phyloP scores from a whole-genome alignment of 2,113 vertebrate species.

The Rhabdornis inornatus region DNA sequence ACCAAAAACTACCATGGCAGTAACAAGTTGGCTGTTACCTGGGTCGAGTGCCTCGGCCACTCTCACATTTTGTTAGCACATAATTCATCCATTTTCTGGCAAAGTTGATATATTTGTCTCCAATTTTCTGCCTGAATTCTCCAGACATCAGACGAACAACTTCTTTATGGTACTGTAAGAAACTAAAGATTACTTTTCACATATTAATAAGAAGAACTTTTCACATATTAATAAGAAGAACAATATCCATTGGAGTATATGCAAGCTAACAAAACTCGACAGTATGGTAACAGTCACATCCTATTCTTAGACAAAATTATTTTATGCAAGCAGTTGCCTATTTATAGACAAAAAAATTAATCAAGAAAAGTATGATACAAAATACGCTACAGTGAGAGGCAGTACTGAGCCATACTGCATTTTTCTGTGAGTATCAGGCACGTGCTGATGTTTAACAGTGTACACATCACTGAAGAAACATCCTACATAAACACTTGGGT shows the following conservation, averaged over 20 bases:
- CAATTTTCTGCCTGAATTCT: slow-evolving; percentile 94
- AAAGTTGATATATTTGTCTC: slow-evolving; percentile 94
- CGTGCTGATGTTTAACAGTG: not conserved
- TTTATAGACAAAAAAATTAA: not conserved
- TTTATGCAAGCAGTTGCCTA: not conserved
- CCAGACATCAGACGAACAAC: slow-evolving; percentile 98
- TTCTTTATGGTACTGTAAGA: slow-evolving; percentile 94
- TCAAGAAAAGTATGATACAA: not conserved
- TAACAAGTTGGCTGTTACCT: slow-evolving; percentile 75
- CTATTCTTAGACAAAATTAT: not conserved
- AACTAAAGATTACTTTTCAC: slow-evolving; percentile 41
- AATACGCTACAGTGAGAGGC: not conserved
- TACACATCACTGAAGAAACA: not conserved
- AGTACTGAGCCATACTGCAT: not conserved
- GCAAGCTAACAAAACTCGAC: not conserved
- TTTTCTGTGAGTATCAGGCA: not conserved
- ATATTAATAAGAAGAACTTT: slow-evolving; percentile 21
- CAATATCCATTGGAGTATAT: not conserved
- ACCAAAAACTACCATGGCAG: not conserved
- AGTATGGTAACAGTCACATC: not conserved
- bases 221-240: not conserved
- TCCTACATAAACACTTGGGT: not conserved
- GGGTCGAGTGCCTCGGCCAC: slow-evolving; percentile 93
- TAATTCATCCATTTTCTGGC: slow-evolving; percentile 99
- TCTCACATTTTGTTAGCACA: slow-evolving; percentile 97